These are phyloP conservation scores for Ephydatia muelleri DNA, from an alignment of 37 sponge, comb jelly and placozoan species.

Conservation along the genomic window DNA sequence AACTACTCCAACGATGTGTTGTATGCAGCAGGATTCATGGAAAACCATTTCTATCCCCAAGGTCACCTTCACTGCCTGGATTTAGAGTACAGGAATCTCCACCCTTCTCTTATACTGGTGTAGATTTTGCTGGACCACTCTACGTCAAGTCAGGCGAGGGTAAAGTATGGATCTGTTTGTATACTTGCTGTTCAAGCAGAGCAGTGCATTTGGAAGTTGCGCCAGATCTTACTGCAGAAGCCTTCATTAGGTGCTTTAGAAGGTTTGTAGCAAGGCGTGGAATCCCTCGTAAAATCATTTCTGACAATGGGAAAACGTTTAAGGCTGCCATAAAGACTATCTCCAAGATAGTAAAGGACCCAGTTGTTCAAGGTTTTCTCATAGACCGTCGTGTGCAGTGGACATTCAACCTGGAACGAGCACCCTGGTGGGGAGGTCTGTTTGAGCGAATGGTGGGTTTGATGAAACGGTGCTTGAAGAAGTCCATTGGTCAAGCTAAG, in stretches of 20 bases:
- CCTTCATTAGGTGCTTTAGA: constrained; percentile 9
- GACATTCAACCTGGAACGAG: constrained; percentile 27
- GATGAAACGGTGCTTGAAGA: constrained; percentile 30
- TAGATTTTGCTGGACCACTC: constrained; percentile 21
- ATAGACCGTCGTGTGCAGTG: not conserved
- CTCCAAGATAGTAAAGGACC: not conserved
- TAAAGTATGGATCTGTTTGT: constrained; percentile 15
- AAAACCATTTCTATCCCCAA: not conserved
- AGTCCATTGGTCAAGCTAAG: constrained; percentile 14
- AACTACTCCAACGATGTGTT: constrained; percentile 10
- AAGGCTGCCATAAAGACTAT: constrained; percentile 19
- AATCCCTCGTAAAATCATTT: constrained; percentile 1
- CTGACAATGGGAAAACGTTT: constrained; percentile 12
- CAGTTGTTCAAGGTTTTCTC: not conserved
- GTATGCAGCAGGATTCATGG: constrained; percentile 9
- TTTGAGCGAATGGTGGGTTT: constrained; percentile 19
- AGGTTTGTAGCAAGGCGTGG: constrained; percentile 17
- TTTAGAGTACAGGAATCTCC: constrained; percentile 12
- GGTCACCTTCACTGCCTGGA: constrained; percentile 16
- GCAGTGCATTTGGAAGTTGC: constrained; percentile 17
- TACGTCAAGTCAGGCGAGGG: constrained; percentile 8
- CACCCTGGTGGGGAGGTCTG: constrained; percentile 20
- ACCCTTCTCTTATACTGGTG: not conserved
- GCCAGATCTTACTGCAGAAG: not conserved
- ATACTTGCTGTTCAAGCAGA: constrained; percentile 16